Evolutionary conservation across 2,113 vertebrate species (phyloP).

Genomic region (Trochalopteron elliotii): DNA sequence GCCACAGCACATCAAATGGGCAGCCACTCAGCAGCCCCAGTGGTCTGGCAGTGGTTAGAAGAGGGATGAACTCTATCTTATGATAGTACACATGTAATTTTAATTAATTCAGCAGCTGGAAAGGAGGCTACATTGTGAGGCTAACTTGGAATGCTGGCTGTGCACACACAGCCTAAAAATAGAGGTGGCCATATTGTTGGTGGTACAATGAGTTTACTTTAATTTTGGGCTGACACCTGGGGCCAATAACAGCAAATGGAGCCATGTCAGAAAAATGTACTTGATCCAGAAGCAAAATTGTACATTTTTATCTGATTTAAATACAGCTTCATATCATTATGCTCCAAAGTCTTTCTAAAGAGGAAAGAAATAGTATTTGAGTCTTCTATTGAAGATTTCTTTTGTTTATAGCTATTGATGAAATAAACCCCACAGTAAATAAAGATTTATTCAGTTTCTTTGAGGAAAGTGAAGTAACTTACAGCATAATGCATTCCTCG

Average conservation of each 20-base stretch:
- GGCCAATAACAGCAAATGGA: background rate
- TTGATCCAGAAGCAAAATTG: background rate
- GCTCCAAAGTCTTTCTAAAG: background rate
- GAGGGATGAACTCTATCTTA: background rate
- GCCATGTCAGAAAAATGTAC: background rate
- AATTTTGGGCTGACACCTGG: background rate
- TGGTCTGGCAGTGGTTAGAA: background rate
- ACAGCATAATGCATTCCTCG: background rate
- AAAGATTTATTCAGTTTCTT: background rate
- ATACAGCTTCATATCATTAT: background rate
- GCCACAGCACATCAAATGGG: background rate
- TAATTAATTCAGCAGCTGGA: background rate
- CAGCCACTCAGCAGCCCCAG: background rate
- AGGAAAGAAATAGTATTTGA: background rate
- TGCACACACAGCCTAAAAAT: background rate
- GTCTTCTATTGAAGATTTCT: background rate
- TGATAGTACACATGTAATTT: accelerated
- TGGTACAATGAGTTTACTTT: background rate
- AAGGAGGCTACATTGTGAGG: background rate
- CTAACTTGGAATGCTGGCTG: background rate
- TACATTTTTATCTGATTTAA: background rate
- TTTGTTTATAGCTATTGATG: background rate
- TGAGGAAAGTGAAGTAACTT: background rate
- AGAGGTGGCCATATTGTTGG: background rate
- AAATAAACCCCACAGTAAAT: background rate